These are phyloP conservation scores for Zaprionus taronus DNA, from an alignment of 1,140 invertebrate genomes.

Conservation along the genomic window DNA sequence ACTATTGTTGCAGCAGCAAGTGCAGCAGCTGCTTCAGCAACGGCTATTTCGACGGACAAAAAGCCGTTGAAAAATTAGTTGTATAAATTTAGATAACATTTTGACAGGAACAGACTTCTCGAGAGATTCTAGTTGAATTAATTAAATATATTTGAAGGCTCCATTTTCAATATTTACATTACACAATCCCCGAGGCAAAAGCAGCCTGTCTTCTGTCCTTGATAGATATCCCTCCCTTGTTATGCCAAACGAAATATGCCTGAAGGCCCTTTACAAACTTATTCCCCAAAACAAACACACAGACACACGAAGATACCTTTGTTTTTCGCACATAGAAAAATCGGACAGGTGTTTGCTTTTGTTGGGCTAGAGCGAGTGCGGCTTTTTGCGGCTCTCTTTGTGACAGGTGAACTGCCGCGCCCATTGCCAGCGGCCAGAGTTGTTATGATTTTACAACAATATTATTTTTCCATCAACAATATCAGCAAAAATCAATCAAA, in stretches of 20 bases:
- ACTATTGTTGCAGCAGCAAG: slow-evolving; percentile 59
- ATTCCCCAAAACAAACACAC: neutral
- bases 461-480: slow-evolving; percentile 80
- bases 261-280: slow-evolving; percentile 24
- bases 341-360: slow-evolving; percentile 51
- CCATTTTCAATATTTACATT: too few relatives aligned
- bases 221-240: neutral
- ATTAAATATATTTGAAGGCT: neutral
- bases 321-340: slow-evolving; percentile 12
- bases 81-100: slow-evolving; percentile 69
- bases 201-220: neutral
- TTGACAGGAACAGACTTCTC: slow-evolving; percentile 5
- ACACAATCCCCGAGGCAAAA: too few relatives aligned
- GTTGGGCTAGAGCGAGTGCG: neutral
- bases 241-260: slow-evolving; percentile 2
- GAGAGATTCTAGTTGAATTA: neutral
- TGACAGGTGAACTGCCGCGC: slow-evolving; percentile 18
- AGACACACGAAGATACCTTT: slow-evolving; percentile 7
- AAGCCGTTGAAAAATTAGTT: slow-evolving; percentile 65
- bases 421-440: slow-evolving; percentile 20
- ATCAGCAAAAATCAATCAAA: slow-evolving; percentile 82
- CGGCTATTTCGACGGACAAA: slow-evolving; percentile 1
- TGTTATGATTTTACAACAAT: slow-evolving; percentile 81
- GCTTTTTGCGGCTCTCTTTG: slow-evolving; percentile 18
- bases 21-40: slow-evolving; percentile 47